These are phyloP conservation scores for Agrilus biguttatus DNA, from an alignment of 2,888 invertebrate genomes.

Conservation along the genomic window DNA sequence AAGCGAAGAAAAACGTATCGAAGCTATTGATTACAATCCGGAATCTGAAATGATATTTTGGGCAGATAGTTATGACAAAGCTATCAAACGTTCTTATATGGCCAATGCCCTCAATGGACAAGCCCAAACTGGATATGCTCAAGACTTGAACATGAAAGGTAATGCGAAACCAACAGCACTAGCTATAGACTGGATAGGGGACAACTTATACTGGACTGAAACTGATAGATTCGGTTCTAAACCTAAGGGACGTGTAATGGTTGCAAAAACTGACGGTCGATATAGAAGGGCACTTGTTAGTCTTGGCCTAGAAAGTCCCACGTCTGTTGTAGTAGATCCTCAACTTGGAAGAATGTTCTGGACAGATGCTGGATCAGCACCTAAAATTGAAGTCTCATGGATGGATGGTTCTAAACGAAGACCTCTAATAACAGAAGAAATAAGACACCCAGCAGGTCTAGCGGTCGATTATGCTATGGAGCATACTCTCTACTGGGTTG, in stretches of 20 bases:
- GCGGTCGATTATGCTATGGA: slow-evolving; percentile 84
- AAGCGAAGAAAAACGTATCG: slow-evolving; percentile 73
- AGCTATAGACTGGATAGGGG: slow-evolving; percentile 87
- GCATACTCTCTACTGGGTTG: slow-evolving; percentile 89
- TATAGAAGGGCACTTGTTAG: slow-evolving; percentile 70
- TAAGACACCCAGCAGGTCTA: slow-evolving; percentile 79
- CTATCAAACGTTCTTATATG: slow-evolving; percentile 85
- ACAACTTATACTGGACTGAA: slow-evolving; percentile 92
- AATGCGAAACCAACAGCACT: slow-evolving; percentile 76
- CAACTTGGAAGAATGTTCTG: slow-evolving; percentile 79
- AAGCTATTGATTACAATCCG: slow-evolving; percentile 83
- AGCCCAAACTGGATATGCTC: slow-evolving; percentile 70
- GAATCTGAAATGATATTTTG: slow-evolving; percentile 79
- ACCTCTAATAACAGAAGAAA: slow-evolving; percentile 63
- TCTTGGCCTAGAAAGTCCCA: slow-evolving; percentile 71
- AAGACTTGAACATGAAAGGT: slow-evolving; percentile 74
- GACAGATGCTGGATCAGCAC: slow-evolving; percentile 81
- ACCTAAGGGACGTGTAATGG: slow-evolving; percentile 69
- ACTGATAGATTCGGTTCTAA: slow-evolving; percentile 59
- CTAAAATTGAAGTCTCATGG: slow-evolving; percentile 91
- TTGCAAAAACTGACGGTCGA: slow-evolving; percentile 77
- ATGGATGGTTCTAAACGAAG: slow-evolving; percentile 89
- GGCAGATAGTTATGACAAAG: slow-evolving; percentile 85
- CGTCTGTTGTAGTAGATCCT: slow-evolving; percentile 79
- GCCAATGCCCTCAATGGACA: slow-evolving; percentile 62